Evolutionary conservation across 2,888 invertebrate genomes (phyloP).

Genomic region (Aphidius colemani): DNA sequence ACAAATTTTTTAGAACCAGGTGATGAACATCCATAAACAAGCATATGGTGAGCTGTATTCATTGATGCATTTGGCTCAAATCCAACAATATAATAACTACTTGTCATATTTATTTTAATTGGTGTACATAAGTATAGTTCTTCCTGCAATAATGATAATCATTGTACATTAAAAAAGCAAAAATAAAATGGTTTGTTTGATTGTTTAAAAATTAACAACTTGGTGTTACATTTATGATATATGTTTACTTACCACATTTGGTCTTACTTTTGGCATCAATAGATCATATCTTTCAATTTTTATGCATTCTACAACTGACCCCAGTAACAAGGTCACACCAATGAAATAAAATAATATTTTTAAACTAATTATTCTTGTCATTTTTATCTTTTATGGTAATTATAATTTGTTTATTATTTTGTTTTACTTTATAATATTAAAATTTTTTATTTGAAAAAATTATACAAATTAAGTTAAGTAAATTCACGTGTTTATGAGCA

Average conservation of each 20-base stretch:
- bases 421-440: no score
- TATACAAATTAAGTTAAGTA: no score
- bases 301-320: no score
- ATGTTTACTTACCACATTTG: conserved; percentile 70
- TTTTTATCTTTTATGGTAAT: no score
- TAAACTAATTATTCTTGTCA: no score
- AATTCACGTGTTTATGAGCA: no score
- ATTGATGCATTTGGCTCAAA: conserved; percentile 91
- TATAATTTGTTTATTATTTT: no score
- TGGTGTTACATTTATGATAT: background rate
- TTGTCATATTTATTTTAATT: conserved; percentile 76
- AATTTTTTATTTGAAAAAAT: no score
- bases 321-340: no score
- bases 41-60: conserved; percentile 91
- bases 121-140: conserved; percentile 92
- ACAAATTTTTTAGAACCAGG: conserved; percentile 75
- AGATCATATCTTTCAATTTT: conserved; percentile 68
- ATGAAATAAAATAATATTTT: no score
- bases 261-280: conserved; percentile 82
- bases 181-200: background rate
- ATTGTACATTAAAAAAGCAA: background rate
- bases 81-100: conserved; percentile 85
- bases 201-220: background rate
- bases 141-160: conserved; percentile 68
- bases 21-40: conserved; percentile 85